Base-by-base conservation (phyloP, 2,888 invertebrate genomes). In the Drosophila demipolita region DNA sequence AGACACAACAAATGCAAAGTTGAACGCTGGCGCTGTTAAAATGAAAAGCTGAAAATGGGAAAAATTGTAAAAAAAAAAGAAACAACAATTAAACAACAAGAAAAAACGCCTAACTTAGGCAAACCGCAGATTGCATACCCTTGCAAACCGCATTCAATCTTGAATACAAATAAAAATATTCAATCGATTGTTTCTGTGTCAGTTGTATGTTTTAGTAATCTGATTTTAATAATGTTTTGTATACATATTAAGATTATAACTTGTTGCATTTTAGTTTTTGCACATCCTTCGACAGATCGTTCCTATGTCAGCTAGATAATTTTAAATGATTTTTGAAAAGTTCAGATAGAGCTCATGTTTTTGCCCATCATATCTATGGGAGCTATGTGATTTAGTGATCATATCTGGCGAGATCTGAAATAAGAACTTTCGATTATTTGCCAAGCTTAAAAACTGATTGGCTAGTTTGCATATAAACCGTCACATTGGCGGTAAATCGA, bases 31-130 rank as follows among this genome's bases (percentile, higher is more conserved):
- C 57, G 68, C 33, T 68, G 66, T 59, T 58, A n/a, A 66, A 54
- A 55, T 55, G 26, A 38, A 55, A 38, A 38, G 55, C 55, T 55
- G 74, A 68, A 79, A 75, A 80, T 64, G 63, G 71, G 52, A 71
- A 73, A 65, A 59, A 62, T 57, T 38, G 12, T 23, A n/a, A n/a
- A 65, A 67, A 68, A 54, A 53, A 75, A 65, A 49, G 15, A 54
- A 73, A 58, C 40, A 33, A n/a, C 20, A 32, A 60, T 15, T 7
- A 50, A 66, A 33, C 12, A 23, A 26, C 35, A 36, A 53, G 23
- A 35, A 35, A 54, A 3, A 55, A 26, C 9, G 12, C 1, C 23
- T 26, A 20, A 6, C 12, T 20, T 20, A 7, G 20, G 1, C 23
- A 23, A 23, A 15, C 15, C 45, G 45, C 15, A 45, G 26, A 45